Percentiles rank a stretch among this genome's conserved stretches.
Evolutionary conservation across 1,140 invertebrate genomes (phyloP).

Genomic region (Forficula auricularia): DNA sequence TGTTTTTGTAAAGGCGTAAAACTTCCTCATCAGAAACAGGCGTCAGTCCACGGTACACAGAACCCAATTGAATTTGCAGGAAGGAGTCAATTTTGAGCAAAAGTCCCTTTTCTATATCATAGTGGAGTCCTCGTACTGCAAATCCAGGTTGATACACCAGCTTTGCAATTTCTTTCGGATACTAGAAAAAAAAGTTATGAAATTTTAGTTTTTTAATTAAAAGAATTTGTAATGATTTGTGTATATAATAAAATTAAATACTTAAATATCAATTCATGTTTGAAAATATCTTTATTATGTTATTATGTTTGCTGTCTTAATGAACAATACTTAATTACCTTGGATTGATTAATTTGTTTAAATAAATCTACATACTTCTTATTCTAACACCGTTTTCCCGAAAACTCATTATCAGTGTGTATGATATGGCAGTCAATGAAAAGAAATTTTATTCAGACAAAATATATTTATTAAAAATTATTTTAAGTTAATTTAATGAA

Average conservation of each 20-base stretch:
- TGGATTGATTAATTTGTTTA: too few relatives aligned
- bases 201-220: neutral
- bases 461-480: too few relatives aligned
- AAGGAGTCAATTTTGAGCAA: constrained; percentile 91
- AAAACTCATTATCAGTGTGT: too few relatives aligned
- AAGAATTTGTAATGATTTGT: neutral
- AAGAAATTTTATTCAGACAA: too few relatives aligned
- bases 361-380: too few relatives aligned
- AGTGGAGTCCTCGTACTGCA: constrained; percentile 85
- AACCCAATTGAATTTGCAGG: constrained; percentile 86
- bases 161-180: constrained; percentile 66
- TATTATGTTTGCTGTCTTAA: too few relatives aligned
- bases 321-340: too few relatives aligned
- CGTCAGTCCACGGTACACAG: constrained; percentile 77
- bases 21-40: constrained; percentile 73
- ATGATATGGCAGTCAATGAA: too few relatives aligned
- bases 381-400: too few relatives aligned
- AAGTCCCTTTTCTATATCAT: constrained; percentile 90
- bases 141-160: constrained; percentile 77
- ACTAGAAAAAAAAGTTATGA: constrained; percentile 39
- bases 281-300: too few relatives aligned
- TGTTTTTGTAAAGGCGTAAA: constrained; percentile 66
- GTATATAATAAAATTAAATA: constrained; percentile 1
- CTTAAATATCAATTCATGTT: neutral
- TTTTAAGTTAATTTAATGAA: too few relatives aligned